Evolutionary conservation across 2,797 vertebrate genomes (phyloP).

Genomic region (Coranthus polyacanthus): DNA sequence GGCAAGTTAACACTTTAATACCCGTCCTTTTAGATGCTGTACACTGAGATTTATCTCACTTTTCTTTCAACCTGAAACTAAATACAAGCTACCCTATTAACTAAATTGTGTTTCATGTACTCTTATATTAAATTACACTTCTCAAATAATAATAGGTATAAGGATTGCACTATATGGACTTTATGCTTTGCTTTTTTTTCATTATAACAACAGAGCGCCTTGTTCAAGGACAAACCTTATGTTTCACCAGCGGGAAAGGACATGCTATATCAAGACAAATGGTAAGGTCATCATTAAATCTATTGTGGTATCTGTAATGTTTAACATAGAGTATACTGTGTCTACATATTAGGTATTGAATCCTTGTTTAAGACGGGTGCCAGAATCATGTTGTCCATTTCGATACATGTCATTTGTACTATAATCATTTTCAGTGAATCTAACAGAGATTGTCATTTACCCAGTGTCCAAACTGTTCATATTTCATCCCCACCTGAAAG

Average conservation of each 20-base stretch:
- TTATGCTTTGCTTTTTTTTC: constrained; percentile 49
- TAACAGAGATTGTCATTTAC: constrained; percentile 87
- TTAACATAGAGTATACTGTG: constrained; percentile 70
- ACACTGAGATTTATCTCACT: constrained; percentile 1
- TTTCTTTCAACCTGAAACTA: constrained; percentile 8
- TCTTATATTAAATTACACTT: constrained; percentile 41
- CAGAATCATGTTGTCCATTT: constrained; percentile 78
- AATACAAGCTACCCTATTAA: constrained; percentile 22
- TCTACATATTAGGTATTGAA: constrained; percentile 82
- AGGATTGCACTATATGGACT: constrained; percentile 19
- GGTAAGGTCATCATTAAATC: constrained; percentile 84
- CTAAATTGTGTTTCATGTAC: constrained; percentile 22
- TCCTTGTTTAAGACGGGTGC: constrained; percentile 76
- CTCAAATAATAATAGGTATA: constrained; percentile 23
- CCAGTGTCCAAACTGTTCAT: constrained; percentile 86
- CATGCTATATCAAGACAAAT: constrained; percentile 83
- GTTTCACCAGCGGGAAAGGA: constrained; percentile 69
- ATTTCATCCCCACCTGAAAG: constrained; percentile 88
- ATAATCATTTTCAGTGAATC: constrained; percentile 84
- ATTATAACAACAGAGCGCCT: constrained; percentile 49
- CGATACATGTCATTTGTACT: constrained; percentile 77
- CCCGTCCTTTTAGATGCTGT: constrained; percentile 19
- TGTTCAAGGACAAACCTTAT: constrained; percentile 76
- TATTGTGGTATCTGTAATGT: constrained; percentile 75
- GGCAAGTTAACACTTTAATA: constrained; percentile 69